Evolutionary conservation across 2,797 vertebrate species (phyloP).

Genomic region (Acrossocheilus wenchowensis): DNA sequence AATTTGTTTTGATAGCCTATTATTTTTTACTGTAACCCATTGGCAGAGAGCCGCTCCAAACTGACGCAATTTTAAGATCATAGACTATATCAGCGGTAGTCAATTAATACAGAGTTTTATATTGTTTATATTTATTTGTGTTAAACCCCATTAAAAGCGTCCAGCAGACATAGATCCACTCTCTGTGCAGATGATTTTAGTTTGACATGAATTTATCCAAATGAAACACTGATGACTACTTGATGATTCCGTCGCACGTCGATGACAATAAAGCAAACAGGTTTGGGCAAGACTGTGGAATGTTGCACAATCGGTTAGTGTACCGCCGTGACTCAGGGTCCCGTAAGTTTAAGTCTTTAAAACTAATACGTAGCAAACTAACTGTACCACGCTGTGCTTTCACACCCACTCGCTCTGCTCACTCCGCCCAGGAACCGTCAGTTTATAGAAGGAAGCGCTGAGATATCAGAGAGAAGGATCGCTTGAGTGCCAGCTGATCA

Average conservation of each 20-base stretch:
- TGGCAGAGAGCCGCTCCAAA: neutral
- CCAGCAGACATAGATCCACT: neutral
- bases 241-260: constrained; percentile 1
- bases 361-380: neutral
- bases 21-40: neutral
- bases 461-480: neutral
- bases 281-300: neutral
- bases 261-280: constrained; percentile 29
- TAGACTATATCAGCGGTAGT: neutral
- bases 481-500: constrained; percentile 24
- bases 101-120: neutral
- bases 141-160: neutral
- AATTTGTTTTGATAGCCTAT: neutral
- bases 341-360: neutral
- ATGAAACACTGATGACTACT: neutral
- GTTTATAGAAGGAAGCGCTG: constrained; percentile 42
- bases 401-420: constrained; percentile 16
- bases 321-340: neutral
- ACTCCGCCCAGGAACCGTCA: constrained; percentile 45
- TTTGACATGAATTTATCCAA: no score
- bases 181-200: neutral
- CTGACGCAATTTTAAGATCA: neutral
- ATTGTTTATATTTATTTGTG: neutral
- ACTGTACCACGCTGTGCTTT: neutral
- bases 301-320: neutral